Evolutionary conservation across 2,797 vertebrate genomes (phyloP).

Genomic region (Capromys pilorides): DNA sequence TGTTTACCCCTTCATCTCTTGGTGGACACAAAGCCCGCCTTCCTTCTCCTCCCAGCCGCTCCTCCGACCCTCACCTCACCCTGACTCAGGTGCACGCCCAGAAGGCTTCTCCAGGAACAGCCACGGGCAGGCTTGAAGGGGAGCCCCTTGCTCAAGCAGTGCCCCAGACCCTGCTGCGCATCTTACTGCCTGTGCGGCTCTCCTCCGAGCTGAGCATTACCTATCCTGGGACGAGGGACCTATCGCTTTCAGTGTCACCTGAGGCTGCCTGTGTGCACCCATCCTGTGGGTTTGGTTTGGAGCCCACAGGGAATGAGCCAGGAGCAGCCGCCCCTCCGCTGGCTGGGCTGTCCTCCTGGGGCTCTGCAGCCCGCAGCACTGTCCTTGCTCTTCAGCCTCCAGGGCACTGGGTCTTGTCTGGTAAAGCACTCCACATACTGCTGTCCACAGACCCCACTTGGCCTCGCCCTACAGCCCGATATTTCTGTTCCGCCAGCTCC

Average conservation of each 20-base stretch:
- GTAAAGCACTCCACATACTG: not conserved
- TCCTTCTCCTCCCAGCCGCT: not conserved
- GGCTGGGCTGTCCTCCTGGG: not conserved
- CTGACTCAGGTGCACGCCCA: not conserved
- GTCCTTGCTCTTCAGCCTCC: not conserved
- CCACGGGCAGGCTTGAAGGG: not conserved
- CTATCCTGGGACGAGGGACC: not conserved
- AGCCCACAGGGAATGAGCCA: slow-evolving; percentile 56
- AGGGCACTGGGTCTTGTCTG: not conserved
- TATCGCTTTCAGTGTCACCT: too few relatives aligned
- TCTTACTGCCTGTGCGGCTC: not conserved
- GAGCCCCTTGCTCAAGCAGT: not conserved
- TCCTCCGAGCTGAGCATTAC: slow-evolving; percentile 1
- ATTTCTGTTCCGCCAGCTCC: slow-evolving; percentile 38
- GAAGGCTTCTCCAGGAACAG: not conserved
- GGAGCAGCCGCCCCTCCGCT: slow-evolving; percentile 32
- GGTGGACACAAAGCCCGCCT: not conserved
- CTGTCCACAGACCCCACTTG: slow-evolving; percentile 54
- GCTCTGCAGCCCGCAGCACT: not conserved
- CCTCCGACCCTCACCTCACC: not conserved
- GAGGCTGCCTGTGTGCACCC: slow-evolving; percentile 3
- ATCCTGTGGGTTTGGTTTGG: slow-evolving; percentile 51
- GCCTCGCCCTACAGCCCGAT: not conserved
- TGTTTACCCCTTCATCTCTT: not conserved
- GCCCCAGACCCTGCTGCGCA: not conserved